Base-by-base conservation (phyloP, 2,113 vertebrate genomes). In the Catharus minimus region DNA sequence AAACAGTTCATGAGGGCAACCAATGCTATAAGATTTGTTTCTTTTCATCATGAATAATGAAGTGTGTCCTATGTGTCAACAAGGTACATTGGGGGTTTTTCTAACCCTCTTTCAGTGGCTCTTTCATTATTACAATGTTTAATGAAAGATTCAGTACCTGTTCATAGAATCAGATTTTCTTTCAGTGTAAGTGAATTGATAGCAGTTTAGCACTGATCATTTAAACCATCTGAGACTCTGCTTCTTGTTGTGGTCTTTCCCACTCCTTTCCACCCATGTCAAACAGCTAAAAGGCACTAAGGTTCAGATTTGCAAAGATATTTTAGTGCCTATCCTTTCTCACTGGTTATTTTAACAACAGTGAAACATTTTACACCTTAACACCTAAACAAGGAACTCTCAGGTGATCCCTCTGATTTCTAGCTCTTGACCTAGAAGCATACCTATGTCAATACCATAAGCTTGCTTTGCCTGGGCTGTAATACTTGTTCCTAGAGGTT, bases 151-250 rank as follows among this genome's bases (percentile, higher is more conserved):
- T 74, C 24, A 33, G 30, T 46, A 83, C 20, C 23, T 30, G 10
- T 84, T 86, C 36, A 92, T 41, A 78, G 41, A 64, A 66, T 71
- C 13, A 38, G 20, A 57, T 68, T 87, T 89, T 76, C 38, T 57
- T 81, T 41, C 68, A 10, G 33, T 79, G 41, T 49, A 65, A 82
- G 10, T 72, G 66, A 87, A 73, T 39, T 64, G 20, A 53, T 26
- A 72, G 32, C 22, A 66, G 23, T 66, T 89, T 56, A 91, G 10
- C 8, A 49, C 13, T 74, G 22, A 56, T 88, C 11, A 55, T 86
- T 87, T 89, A 74, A 77, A 64, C 15, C 22, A 77, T 13, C 24
- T 60, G n/a, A 91, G 43, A 80, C 17, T 74, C 43, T 77, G 3
- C 0, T 32, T 60, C 64, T 39, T 67, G 7, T 56, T 52, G 4